A percentile compares a stretch with the other conserved stretches of the same genome.
These are phyloP conservation scores for Heteromormyrus szaboi DNA, from an alignment of 2,797 vertebrate species.

Conservation along the genomic window DNA sequence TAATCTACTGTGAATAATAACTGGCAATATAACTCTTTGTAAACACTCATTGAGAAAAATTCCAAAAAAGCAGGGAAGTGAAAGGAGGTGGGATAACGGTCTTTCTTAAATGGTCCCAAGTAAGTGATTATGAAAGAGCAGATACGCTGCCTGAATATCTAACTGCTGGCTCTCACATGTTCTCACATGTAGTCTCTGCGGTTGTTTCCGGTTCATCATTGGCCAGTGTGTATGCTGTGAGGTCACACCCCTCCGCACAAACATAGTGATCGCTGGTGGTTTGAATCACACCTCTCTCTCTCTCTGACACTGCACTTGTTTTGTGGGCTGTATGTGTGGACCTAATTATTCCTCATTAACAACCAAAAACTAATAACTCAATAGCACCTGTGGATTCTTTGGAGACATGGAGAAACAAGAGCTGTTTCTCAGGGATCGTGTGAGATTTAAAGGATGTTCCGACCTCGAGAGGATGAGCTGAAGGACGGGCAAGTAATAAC, in stretches of 20 bases:
- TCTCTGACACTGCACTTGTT: neutral
- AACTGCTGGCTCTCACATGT: neutral
- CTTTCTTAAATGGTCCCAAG: neutral
- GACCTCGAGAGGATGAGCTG: neutral
- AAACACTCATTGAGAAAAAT: neutral
- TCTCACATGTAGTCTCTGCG: neutral
- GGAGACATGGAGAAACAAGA: neutral
- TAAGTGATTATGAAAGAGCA: neutral
- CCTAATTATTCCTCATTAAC: neutral
- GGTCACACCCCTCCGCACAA: neutral
- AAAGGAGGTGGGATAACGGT: neutral
- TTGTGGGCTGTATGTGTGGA: neutral
- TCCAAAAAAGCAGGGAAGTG: neutral
- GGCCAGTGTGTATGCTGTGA: neutral
- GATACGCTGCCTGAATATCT: neutral
- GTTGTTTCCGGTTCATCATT: neutral
- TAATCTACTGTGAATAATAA: neutral
- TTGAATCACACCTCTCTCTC: neutral
- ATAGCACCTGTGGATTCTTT: neutral
- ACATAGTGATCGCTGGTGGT: neutral
- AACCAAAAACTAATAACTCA: neutral
- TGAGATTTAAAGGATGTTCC: neutral
- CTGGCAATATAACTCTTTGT: neutral
- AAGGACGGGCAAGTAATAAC: neutral
- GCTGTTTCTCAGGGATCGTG: neutral